These are phyloP conservation scores for Eulemur albifrons DNA, from an alignment of 2,797 vertebrate genomes.

Conservation along the genomic window DNA sequence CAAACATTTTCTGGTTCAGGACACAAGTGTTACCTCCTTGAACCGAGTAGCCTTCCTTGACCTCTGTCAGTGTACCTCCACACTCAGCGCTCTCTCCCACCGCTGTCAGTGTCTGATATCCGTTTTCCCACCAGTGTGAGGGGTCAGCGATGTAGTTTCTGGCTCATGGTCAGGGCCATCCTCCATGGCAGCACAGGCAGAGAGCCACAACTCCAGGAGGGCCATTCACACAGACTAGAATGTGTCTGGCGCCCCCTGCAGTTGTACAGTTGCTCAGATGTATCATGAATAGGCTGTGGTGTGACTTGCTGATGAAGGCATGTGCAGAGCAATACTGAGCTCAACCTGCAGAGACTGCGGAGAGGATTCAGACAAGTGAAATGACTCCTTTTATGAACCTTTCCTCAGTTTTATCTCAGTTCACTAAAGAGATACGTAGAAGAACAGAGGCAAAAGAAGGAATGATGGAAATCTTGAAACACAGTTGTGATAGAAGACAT, in stretches of 20 bases:
- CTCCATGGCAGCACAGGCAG: neutral
- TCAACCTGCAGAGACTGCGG: neutral
- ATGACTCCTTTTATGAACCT: neutral
- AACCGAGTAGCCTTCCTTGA: neutral
- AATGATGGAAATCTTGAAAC: neutral
- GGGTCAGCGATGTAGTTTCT: neutral
- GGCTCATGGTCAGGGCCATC: neutral
- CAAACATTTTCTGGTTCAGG: neutral
- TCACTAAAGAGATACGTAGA: neutral
- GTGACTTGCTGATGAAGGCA: neutral
- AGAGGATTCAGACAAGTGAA: neutral
- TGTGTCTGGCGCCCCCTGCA: no score
- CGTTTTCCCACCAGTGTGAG: neutral
- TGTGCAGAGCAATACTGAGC: neutral
- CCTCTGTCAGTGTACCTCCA: neutral
- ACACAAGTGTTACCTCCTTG: neutral
- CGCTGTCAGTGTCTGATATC: neutral
- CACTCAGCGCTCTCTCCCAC: neutral
- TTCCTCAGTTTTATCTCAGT: neutral
- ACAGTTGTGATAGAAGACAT: neutral
- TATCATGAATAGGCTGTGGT: no score
- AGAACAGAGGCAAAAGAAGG: neutral
- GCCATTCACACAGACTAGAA: neutral
- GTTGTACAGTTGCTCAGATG: neutral
- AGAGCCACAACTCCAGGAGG: neutral